Conservation (phyloP, 2,888 invertebrate species). For the Leptopilina myrica region DNA sequence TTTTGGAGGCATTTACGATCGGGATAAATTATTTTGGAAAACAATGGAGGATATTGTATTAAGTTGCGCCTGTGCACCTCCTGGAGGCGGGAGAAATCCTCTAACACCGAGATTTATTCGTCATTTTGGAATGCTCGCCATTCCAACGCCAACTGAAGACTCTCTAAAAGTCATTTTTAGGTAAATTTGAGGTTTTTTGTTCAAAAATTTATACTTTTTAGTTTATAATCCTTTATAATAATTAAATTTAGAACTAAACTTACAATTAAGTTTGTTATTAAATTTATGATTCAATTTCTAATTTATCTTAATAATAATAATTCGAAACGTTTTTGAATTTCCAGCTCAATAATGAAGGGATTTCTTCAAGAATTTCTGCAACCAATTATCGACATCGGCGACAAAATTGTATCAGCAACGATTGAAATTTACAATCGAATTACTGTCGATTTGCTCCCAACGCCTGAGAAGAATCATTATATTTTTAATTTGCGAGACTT, state of each 20-base stretch:
- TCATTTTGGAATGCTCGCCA: constrained; percentile 91
- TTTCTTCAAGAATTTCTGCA: constrained; percentile 88
- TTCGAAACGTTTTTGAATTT: constrained; percentile 33
- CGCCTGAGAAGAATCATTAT: constrained; percentile 94
- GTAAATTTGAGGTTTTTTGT: constrained; percentile 51
- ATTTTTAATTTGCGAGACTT: constrained; percentile 94
- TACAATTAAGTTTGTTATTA: not conserved
- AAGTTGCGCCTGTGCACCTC: constrained; percentile 91
- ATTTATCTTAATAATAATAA: too few relatives aligned
- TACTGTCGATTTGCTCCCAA: constrained; percentile 88
- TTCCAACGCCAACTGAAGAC: constrained; percentile 88
- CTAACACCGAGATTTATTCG: constrained; percentile 90
- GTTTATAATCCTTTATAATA: too few relatives aligned
- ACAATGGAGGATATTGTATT: constrained; percentile 90
- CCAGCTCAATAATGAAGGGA: constrained; percentile 83
- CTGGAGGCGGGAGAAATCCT: constrained; percentile 93
- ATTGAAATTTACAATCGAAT: constrained; percentile 91
- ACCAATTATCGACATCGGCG: constrained; percentile 83
- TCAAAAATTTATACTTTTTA: not conserved
- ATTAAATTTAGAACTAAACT: too few relatives aligned
- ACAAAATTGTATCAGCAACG: constrained; percentile 88
- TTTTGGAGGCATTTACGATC: constrained; percentile 90
- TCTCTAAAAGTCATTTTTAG: constrained; percentile 88
- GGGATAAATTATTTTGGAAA: constrained; percentile 93
- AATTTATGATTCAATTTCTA: too few relatives aligned